A percentile compares a stretch with the other conserved stretches of the same genome.
Evolutionary conservation across 1,140 invertebrate genomes (phyloP).

Genomic region (Laupala kohalensis): DNA sequence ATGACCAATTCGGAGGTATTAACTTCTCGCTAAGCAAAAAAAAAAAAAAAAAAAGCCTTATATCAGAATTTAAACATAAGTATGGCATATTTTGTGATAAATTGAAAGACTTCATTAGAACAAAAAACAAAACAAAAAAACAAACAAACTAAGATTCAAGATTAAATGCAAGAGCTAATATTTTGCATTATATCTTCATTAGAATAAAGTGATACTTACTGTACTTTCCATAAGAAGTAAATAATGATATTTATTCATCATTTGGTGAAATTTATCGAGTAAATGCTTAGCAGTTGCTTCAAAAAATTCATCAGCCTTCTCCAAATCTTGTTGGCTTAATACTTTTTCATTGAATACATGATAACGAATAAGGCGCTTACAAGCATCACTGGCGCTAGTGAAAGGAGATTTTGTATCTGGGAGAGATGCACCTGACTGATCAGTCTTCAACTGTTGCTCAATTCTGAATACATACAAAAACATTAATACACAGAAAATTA

Average conservation of each 20-base stretch:
- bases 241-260: constrained; percentile 66
- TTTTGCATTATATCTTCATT: background rate
- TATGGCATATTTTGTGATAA: too few relatives aligned
- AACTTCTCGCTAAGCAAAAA: constrained; percentile 40
- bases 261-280: constrained; percentile 55
- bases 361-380: constrained; percentile 63
- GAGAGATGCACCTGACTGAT: constrained; percentile 61
- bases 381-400: constrained; percentile 55
- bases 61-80: too few relatives aligned
- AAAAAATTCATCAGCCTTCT: constrained; percentile 64
- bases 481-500: background rate
- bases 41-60: too few relatives aligned
- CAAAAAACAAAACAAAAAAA: background rate
- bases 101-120: background rate
- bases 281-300: constrained; percentile 57
- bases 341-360: constrained; percentile 65
- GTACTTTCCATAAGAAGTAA: constrained; percentile 72
- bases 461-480: constrained; percentile 32
- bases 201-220: constrained; percentile 49
- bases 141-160: background rate
- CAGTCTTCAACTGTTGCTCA: constrained; percentile 60
- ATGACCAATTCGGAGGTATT: constrained; percentile 57
- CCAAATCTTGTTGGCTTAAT: constrained; percentile 47
- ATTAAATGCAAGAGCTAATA: background rate
- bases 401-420: constrained; percentile 69